These are phyloP conservation scores for Gila robusta DNA, from an alignment of 2,797 vertebrate genomes.

Conservation along the genomic window DNA sequence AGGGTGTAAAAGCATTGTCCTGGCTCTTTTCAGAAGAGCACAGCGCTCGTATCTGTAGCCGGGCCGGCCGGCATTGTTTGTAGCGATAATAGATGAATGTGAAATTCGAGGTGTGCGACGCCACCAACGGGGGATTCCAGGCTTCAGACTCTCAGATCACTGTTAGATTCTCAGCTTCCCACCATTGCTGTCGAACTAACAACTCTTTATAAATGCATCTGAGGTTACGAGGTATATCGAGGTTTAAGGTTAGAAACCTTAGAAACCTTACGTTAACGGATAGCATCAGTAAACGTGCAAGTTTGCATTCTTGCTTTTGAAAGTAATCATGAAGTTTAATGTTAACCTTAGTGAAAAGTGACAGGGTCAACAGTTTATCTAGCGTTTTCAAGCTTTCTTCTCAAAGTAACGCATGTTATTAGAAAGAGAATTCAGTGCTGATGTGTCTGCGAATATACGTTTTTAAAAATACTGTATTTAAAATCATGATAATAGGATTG, in stretches of 20 bases:
- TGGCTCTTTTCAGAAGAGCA: slow-evolving; percentile 37
- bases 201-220: background rate
- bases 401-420: background rate
- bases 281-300: background rate
- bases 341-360: background rate
- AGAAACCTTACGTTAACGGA: background rate
- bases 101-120: slow-evolving; percentile 54
- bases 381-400: background rate
- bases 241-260: no score
- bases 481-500: no score
- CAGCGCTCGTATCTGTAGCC: slow-evolving; percentile 38
- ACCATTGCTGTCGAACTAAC: background rate
- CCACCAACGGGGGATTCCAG: slow-evolving; percentile 50
- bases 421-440: background rate
- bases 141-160: background rate
- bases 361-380: background rate
- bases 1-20: slow-evolving; percentile 20
- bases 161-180: background rate
- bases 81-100: slow-evolving; percentile 43
- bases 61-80: slow-evolving; percentile 35
- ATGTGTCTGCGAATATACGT: background rate
- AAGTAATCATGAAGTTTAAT: no score
- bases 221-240: background rate
- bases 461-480: background rate
- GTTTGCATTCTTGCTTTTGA: background rate